Conservation (phyloP, 2,797 vertebrate species). For the Danio aesculapii region DNA sequence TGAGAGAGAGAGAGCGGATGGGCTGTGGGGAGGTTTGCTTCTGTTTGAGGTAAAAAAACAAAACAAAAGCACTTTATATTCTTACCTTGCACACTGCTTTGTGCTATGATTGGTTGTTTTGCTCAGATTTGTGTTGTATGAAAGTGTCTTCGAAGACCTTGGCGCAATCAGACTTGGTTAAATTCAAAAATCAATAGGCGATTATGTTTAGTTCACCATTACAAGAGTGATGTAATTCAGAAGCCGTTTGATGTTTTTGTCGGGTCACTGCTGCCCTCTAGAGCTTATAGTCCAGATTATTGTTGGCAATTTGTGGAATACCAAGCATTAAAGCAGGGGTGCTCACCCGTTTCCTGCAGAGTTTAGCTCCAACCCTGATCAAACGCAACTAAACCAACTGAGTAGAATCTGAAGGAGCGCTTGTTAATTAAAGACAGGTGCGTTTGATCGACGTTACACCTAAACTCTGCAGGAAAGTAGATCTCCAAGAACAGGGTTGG, state of each 20-base stretch:
- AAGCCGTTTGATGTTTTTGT: neutral
- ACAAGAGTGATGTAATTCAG: neutral
- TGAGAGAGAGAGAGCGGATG: conserved; percentile 29
- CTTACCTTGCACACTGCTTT: conserved; percentile 33
- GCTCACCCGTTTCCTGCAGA: too few species aligned
- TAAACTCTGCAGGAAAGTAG: too few species aligned
- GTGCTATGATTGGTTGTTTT: conserved; percentile 35
- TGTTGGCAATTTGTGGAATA: neutral
- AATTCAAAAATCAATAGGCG: neutral
- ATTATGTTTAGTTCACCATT: neutral
- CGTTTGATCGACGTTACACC: too few species aligned
- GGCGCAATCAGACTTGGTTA: neutral
- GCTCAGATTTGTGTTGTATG: conserved; percentile 1
- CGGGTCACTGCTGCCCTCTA: conserved; percentile 57
- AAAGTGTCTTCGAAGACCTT: neutral
- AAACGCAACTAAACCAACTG: too few species aligned
- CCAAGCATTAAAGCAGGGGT: too few species aligned
- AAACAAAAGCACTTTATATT: conserved; percentile 57
- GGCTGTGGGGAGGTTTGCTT: conserved; percentile 27
- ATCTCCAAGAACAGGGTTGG: too few species aligned
- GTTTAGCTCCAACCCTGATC: too few species aligned
- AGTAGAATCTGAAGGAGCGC: too few species aligned
- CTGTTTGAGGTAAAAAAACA: conserved; percentile 19
- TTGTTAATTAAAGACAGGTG: too few species aligned
- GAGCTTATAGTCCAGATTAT: conserved; percentile 26